Conservation (phyloP, 2,888 invertebrate genomes). For the Clivina fossor region DNA sequence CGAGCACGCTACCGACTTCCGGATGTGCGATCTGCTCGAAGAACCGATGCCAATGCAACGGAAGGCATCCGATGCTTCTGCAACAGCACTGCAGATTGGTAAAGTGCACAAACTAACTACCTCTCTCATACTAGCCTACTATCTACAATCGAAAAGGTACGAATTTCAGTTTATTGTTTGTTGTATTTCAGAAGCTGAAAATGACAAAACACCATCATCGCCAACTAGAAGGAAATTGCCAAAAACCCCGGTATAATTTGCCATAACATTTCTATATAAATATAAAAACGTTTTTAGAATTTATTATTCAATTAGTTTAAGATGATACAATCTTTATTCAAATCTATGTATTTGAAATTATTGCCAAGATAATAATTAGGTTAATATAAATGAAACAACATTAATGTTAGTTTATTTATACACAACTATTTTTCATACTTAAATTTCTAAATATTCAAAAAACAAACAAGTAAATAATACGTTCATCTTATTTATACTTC, state of each 20-base stretch:
- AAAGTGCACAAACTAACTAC: conserved; percentile 45
- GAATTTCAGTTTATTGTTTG: not conserved
- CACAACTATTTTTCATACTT: not conserved
- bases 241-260: conserved; percentile 94
- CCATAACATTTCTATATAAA: conserved; percentile 58
- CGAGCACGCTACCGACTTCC: conserved; percentile 76
- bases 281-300: conserved; percentile 3
- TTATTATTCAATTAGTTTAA: not conserved
- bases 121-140: not conserved
- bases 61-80: conserved; percentile 53
- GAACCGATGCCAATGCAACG: conserved; percentile 60
- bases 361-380: not conserved
- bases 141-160: not conserved
- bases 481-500: too few relatives aligned
- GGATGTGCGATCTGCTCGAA: conserved; percentile 70
- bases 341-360: too few relatives aligned
- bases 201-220: conserved; percentile 82
- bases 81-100: conserved; percentile 66
- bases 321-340: not conserved
- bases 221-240: conserved; percentile 93
- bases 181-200: conserved; percentile 72
- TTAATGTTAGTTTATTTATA: not conserved
- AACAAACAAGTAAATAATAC: too few relatives aligned
- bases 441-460: too few relatives aligned
- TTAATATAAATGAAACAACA: not conserved